Evolutionary conservation across 2,113 vertebrate genomes (phyloP), one percentile per base, ranked within the genome.

Genomic region (Neodontobutis hainanensis): DNA sequence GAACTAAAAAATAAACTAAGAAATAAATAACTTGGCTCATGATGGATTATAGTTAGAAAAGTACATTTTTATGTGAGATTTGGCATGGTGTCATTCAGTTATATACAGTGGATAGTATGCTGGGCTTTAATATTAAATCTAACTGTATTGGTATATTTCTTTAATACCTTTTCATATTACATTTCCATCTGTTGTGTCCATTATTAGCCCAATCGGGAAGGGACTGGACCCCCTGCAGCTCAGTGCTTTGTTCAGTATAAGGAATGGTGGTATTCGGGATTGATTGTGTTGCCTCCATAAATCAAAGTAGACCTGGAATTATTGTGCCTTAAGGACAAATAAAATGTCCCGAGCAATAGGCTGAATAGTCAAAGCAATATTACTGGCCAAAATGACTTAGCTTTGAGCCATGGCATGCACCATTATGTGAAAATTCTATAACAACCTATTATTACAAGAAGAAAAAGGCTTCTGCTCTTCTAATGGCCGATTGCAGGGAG

Each of bases 111-210:
- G 19, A 27, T n/a, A n/a, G n/a, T n/a, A n/a, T 27, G 19, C 1
- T 27, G 19, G 1, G 1, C 19, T 27, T 27, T 27, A 27, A 1
- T 27, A 27, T 27, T 27, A 27, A 27, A 27, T 27, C 3, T 35
- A n/a, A 48, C 1, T 8, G 51, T 49, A 51, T 45, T 14, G 7
- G 9, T 51, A 35, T 34, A 68, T 42, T 49, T 56, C n/a, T 15
- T 58, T 32, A 62, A 43, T 35, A 67, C 8, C 32, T 11, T 61
- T 14, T 49, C 11, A 56, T 42, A 49, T 70, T 45, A 50, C 16
- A 46, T 35, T 60, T 40, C 38, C 38, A 63, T 66, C 51, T 14
- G n/a, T 53, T 65, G 45, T 61, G 15, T 46, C 45, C 47, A 44
- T 16, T n/a, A 34, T 16, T 42, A 11, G 53, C 55, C 42, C 42